Conservation (phyloP, 2,113 vertebrate genomes). For the Sorex araneus region DNA sequence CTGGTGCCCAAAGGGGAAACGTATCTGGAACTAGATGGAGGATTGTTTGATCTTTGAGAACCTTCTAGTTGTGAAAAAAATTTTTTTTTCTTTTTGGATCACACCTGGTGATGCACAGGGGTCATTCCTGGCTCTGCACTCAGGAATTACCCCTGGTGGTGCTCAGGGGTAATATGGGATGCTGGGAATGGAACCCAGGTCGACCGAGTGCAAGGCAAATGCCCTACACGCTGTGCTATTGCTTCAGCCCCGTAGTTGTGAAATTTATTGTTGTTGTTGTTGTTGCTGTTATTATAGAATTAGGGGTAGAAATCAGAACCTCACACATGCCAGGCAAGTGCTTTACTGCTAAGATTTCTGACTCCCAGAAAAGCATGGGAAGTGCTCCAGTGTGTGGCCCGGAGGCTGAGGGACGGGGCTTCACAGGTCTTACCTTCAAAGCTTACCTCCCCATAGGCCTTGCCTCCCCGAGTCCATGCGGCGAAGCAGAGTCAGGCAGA, state of each 20-base stretch:
- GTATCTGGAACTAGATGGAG: conserved; percentile 1
- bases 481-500: background rate
- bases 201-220: no score
- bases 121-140: no score
- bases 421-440: background rate
- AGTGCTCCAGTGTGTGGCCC: background rate
- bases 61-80: background rate
- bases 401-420: background rate
- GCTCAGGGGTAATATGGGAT: no score
- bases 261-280: background rate
- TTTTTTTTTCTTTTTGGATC: no score
- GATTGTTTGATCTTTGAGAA: background rate
- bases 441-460: background rate
- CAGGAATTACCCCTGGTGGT: no score
- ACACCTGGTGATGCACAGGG: no score
- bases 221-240: no score
- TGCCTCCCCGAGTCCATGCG: background rate
- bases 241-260: no score
- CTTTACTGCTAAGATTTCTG: background rate
- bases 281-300: no score
- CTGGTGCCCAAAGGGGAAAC: background rate
- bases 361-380: background rate
- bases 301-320: background rate
- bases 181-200: no score
- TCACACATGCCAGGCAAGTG: background rate